phyloP scores from a whole-genome alignment of 2,113 vertebrate genomes.

The Hiodon alosoides region DNA sequence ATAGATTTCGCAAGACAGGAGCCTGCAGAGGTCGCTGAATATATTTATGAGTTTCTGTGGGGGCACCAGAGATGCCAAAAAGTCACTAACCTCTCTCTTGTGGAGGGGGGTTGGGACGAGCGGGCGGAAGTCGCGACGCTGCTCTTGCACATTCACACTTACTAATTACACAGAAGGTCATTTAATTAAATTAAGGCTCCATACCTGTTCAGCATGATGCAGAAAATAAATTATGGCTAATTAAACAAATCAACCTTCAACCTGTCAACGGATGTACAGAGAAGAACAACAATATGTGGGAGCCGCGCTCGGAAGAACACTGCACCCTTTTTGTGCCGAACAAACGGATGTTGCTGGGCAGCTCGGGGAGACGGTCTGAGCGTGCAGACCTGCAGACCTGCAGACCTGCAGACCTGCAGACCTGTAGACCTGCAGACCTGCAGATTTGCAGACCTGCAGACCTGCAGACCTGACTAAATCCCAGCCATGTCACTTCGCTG shows the following conservation, averaged over 20 bases:
- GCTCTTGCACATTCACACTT: constrained; percentile 20
- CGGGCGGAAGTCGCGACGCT: constrained; percentile 11
- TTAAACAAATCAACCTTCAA: constrained; percentile 49
- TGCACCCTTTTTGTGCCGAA: background rate
- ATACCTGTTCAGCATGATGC: constrained; percentile 38
- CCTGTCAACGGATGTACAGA: constrained; percentile 26
- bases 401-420: too few relatives aligned
- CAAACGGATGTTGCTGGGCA: background rate
- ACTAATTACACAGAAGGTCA: constrained; percentile 54
- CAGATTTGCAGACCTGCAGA: too few relatives aligned
- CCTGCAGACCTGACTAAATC: background rate
- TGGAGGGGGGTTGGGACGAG: background rate
- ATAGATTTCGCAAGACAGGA: too few relatives aligned
- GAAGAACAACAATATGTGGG: background rate
- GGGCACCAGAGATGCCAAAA: background rate
- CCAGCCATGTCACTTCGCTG: background rate
- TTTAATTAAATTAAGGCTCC: constrained; percentile 49
- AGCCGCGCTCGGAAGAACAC: background rate
- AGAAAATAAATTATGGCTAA: constrained; percentile 40
- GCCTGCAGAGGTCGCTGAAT: background rate
- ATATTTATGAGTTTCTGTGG: background rate
- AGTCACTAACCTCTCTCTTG: background rate
- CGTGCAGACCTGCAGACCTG: too few relatives aligned
- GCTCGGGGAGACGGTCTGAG: background rate
- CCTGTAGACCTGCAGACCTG: too few relatives aligned